Base-by-base conservation (phyloP, 2,113 vertebrate species). In the Zosterops borbonicus region DNA sequence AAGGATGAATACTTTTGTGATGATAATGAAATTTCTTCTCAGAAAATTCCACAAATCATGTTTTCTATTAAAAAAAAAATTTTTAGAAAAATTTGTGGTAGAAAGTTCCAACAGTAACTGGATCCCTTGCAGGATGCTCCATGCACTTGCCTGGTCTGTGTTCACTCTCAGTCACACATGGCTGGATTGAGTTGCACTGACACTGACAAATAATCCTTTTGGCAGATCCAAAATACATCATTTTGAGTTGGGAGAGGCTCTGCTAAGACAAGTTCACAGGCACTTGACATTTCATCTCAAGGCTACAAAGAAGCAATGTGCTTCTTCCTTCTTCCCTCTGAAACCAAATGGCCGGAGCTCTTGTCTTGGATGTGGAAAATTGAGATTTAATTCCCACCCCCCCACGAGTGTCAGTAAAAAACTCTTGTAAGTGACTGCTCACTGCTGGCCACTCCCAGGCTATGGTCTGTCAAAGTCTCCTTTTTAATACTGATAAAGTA, bases 141-240 rank as follows among this genome's bases (percentile, higher is more conserved):
- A 39, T 12, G 39, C 37, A 17, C 39, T 83, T 83, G 63, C 60
- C 55, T 83, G 13, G 35, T 37, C 29, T 39, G 28, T 16, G 15
- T 37, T 59, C 56, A 9, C 47, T 70, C 79, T 59, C 33, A 81
- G 46, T 41, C 0, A 3, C 23, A 31, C 0, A 0, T 14, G 25
- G 82, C 27, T 47, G 56, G n/a, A 81, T 28, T 27, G 55, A 70
- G 44, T 22, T 31, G n/a, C 65, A 37, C 9, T 68, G 60, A 78
- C 87, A 64, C 24, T n/a, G 83, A 84, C 49, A 94, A 81, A 78
- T 8, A 4, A 17, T 92, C 44, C 35, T 84, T 75, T 27, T 44
- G 69, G 27, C 89, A 92, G 87, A 56, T 39, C 33, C 89, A 87
- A 94, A 94, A 82, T 18, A 44, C n/a, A 82, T 49, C 25, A 68